Conservation (phyloP, 2,113 vertebrate genomes). For the Phylloscopus trochiloides region DNA sequence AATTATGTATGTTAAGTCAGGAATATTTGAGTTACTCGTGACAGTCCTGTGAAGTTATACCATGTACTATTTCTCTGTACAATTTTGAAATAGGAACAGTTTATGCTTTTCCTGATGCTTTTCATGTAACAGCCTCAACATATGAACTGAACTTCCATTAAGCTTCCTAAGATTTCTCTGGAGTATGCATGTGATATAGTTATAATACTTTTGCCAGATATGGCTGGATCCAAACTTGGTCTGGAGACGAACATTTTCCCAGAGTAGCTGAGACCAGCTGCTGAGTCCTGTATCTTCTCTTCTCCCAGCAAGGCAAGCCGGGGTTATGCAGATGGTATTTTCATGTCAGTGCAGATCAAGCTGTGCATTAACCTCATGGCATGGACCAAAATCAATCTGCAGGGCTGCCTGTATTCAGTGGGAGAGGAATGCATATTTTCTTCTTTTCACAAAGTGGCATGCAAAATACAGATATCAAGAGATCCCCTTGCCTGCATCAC, state of each 20-base stretch:
- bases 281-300: constrained; percentile 46
- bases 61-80: background rate
- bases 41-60: background rate
- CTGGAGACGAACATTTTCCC: constrained; percentile 48
- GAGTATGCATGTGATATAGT: constrained; percentile 33
- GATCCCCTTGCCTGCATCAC: background rate
- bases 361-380: constrained; percentile 60
- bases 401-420: background rate
- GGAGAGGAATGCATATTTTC: background rate
- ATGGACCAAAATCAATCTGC: constrained; percentile 58
- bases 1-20: background rate
- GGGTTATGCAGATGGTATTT: constrained; percentile 68
- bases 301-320: constrained; percentile 12
- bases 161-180: constrained; percentile 54
- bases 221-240: constrained; percentile 48
- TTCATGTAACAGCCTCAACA: constrained; percentile 51
- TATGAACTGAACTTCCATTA: constrained; percentile 48
- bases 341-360: constrained; percentile 52
- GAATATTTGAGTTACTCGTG: background rate
- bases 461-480: constrained; percentile 1
- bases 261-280: constrained; percentile 61
- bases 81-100: constrained; percentile 12
- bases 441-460: background rate
- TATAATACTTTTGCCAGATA: constrained; percentile 44
- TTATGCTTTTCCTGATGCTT: constrained; percentile 53